Evolutionary conservation across 2,797 vertebrate species (phyloP).

Genomic region (Poeciliopsis infans): DNA sequence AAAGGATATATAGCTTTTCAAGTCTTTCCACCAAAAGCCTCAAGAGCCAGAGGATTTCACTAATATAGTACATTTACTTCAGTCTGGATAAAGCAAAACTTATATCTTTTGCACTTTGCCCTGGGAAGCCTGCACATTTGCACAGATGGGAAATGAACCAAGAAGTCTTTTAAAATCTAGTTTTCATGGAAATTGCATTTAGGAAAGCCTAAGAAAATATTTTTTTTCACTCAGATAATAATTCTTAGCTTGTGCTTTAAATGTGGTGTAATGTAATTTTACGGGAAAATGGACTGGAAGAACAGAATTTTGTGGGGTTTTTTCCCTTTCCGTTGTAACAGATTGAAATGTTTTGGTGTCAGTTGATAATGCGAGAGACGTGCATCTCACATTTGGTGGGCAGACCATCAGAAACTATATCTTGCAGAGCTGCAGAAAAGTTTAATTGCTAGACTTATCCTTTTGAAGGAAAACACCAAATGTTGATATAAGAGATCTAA

Average conservation of each 20-base stretch:
- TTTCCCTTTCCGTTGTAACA: not conserved
- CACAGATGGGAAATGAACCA: not conserved
- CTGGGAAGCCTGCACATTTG: not conserved
- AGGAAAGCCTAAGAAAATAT: not conserved
- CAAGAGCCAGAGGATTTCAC: not conserved
- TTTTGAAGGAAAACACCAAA: not conserved
- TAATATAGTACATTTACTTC: not conserved
- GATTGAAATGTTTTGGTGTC: not conserved
- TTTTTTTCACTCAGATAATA: not conserved
- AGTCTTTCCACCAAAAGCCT: not conserved
- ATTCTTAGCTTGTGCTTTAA: not conserved
- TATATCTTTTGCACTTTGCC: not conserved
- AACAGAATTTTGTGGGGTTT: not conserved
- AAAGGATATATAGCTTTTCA: not conserved
- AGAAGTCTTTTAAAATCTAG: not conserved
- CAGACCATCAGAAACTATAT: not conserved
- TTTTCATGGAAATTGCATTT: not conserved
- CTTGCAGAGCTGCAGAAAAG: not conserved
- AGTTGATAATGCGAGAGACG: not conserved
- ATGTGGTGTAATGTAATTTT: not conserved
- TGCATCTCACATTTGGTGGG: not conserved
- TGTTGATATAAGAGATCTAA: not conserved
- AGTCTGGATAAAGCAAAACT: not conserved
- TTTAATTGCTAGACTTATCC: not conserved
- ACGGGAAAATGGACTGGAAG: not conserved